These are phyloP conservation scores for Sternotherus odoratus DNA, from an alignment of 2,797 vertebrate genomes.

Conservation along the genomic window DNA sequence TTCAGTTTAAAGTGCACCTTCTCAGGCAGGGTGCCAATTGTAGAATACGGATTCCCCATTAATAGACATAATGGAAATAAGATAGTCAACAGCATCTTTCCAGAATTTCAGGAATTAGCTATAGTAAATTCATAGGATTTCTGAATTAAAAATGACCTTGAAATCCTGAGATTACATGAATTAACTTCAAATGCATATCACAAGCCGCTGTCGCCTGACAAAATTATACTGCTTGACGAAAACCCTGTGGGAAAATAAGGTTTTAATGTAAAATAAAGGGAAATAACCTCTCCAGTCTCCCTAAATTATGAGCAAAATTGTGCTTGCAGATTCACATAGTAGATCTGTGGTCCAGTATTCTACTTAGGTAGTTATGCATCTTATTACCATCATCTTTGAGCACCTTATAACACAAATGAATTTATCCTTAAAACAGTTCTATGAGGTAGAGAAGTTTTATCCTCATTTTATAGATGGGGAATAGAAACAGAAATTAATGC, in stretches of 20 bases:
- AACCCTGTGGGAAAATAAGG: neutral
- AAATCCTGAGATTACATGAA: neutral
- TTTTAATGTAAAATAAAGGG: neutral
- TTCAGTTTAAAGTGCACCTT: neutral
- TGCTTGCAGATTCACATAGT: neutral
- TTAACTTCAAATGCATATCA: neutral
- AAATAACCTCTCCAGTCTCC: neutral
- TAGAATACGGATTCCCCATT: neutral
- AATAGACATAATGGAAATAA: neutral
- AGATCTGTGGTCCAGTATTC: rapidly evolving
- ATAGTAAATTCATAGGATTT: neutral
- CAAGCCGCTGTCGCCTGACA: neutral
- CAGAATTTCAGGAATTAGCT: neutral
- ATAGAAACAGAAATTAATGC: neutral
- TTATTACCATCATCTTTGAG: neutral
- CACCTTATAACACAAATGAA: neutral
- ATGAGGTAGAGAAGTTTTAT: neutral
- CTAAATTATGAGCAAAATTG: neutral
- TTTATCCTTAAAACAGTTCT: neutral
- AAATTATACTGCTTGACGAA: neutral
- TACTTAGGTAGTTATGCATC: neutral
- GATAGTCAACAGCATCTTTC: neutral
- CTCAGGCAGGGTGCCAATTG: neutral
- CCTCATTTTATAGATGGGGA: neutral
- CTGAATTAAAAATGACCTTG: neutral